These are phyloP conservation scores for Lepidurus apus DNA, from an alignment of 1,140 invertebrate genomes.

Conservation along the genomic window DNA sequence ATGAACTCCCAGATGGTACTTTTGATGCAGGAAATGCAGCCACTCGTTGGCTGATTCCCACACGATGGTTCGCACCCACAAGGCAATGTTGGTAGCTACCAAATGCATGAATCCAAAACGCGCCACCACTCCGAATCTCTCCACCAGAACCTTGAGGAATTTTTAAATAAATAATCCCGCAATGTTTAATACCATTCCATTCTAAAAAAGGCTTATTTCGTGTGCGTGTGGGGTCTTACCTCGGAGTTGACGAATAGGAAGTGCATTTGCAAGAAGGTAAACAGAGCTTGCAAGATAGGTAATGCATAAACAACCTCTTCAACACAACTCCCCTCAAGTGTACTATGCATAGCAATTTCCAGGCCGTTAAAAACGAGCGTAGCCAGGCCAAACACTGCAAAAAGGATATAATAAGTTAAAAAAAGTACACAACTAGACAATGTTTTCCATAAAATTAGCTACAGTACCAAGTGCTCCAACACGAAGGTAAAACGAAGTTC, in stretches of 20 bases:
- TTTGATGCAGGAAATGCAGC: slow-evolving; percentile 48
- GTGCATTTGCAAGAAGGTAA: slow-evolving; percentile 64
- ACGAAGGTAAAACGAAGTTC: slow-evolving; percentile 60
- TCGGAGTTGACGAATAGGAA: slow-evolving; percentile 65
- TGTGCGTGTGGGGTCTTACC: slow-evolving; percentile 44
- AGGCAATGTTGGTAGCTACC: slow-evolving; percentile 55
- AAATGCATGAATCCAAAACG: slow-evolving; percentile 57
- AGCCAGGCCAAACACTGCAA: slow-evolving; percentile 58
- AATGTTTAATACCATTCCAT: too few relatives aligned
- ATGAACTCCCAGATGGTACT: slow-evolving; percentile 44
- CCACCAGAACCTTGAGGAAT: slow-evolving; percentile 50
- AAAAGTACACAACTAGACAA: not conserved
- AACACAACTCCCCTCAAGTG: slow-evolving; percentile 52
- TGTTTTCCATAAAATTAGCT: slow-evolving; percentile 35
- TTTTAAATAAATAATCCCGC: too few relatives aligned
- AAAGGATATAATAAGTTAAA: not conserved
- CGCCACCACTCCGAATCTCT: slow-evolving; percentile 52
- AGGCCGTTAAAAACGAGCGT: slow-evolving; percentile 61
- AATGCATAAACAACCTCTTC: slow-evolving; percentile 56
- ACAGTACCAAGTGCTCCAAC: slow-evolving; percentile 58
- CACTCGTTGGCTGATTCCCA: slow-evolving; percentile 55
- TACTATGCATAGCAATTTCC: slow-evolving; percentile 58
- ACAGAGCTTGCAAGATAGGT: slow-evolving; percentile 60
- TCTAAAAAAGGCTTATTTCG: too few relatives aligned
- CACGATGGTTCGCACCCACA: slow-evolving; percentile 56